phyloP scores from a whole-genome alignment of 2,113 vertebrate genomes.

The Symphodus melops region DNA sequence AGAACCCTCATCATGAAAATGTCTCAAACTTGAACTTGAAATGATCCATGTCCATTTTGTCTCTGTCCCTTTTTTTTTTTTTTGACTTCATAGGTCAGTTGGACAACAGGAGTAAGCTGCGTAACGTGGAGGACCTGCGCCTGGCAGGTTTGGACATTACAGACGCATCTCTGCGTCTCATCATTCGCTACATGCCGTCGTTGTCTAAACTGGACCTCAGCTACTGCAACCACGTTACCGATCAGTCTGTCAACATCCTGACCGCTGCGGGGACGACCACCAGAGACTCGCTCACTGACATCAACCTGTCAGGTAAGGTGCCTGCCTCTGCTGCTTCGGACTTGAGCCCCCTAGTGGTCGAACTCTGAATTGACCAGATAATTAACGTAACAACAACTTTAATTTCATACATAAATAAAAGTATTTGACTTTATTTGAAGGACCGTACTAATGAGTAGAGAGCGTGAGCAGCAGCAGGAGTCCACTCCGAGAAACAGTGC shows the following conservation, averaged over 20 bases:
- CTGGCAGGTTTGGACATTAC: slow-evolving; percentile 94
- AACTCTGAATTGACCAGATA: neutral
- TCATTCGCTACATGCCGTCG: slow-evolving; percentile 94
- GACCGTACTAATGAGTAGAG: neutral
- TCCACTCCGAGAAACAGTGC: too few relatives aligned
- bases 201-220: slow-evolving; percentile 93
- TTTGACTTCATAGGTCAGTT: slow-evolving; percentile 87
- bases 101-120: slow-evolving; percentile 94
- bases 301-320: slow-evolving; percentile 91
- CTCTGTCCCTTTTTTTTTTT: neutral
- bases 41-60: too few relatives aligned
- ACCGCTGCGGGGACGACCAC: slow-evolving; percentile 95
- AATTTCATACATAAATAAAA: neutral
- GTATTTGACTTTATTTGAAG: neutral
- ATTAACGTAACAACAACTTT: neutral
- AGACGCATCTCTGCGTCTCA: slow-evolving; percentile 89
- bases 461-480: too few relatives aligned
- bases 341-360: slow-evolving; percentile 3
- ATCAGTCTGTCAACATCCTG: slow-evolving; percentile 96
- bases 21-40: too few relatives aligned
- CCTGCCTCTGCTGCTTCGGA: slow-evolving; percentile 19
- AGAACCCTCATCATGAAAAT: too few relatives aligned
- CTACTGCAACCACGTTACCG: slow-evolving; percentile 96
- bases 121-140: slow-evolving; percentile 93
- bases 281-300: slow-evolving; percentile 93